phyloP scores from a whole-genome alignment of 2,888 invertebrate species.

The Entomobrya proxima region DNA sequence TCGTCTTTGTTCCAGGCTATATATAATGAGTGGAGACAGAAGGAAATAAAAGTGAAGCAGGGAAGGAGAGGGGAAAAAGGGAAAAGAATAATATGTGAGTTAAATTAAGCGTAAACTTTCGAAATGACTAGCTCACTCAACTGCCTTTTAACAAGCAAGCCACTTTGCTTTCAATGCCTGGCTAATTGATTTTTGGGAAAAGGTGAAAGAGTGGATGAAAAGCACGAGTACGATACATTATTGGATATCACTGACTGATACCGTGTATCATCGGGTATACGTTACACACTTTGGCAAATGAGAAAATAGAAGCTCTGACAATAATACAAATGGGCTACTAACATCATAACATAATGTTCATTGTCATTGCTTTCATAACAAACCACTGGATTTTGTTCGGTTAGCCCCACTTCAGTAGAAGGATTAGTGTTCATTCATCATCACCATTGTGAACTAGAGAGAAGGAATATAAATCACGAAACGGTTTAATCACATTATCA shows the following conservation, averaged over 20 bases:
- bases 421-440: not conserved
- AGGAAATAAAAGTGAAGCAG: not conserved
- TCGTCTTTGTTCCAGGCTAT: not conserved
- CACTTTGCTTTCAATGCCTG: constrained; percentile 39
- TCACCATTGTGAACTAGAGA: not conserved
- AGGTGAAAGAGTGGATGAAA: constrained; percentile 9
- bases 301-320: not conserved
- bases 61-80: not conserved
- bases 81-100: not conserved
- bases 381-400: not conserved
- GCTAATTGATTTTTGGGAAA: constrained; percentile 55
- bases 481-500: not conserved
- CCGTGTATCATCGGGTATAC: not conserved
- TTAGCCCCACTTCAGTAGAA: not conserved
- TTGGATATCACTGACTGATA: not conserved
- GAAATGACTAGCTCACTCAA: constrained; percentile 45
- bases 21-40: not conserved
- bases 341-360: too few species aligned
- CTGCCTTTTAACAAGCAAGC: constrained; percentile 45
- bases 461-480: not conserved
- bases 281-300: not conserved
- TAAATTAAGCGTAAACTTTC: constrained; percentile 57
- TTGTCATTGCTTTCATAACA: too few species aligned
- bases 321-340: not conserved
- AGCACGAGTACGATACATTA: not conserved